Evolutionary conservation across 2,888 invertebrate species (phyloP).

Genomic region (Schrankia costaestrigalis): DNA sequence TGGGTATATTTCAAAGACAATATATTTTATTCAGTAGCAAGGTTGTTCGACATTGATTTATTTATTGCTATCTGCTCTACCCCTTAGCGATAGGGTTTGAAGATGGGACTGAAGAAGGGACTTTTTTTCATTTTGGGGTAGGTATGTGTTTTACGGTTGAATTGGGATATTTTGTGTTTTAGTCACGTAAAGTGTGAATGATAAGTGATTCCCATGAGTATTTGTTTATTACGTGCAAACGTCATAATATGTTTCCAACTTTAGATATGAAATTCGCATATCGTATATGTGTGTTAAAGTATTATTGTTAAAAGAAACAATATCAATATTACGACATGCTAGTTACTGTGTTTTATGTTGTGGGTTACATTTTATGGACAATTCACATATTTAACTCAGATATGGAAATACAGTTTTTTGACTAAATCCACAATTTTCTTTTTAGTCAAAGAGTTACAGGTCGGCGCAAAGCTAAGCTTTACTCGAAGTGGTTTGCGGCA

Average conservation of each 20-base stretch:
- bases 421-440: too few relatives aligned
- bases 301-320: too few relatives aligned
- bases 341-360: too few relatives aligned
- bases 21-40: slow-evolving; percentile 64
- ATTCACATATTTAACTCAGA: too few relatives aligned
- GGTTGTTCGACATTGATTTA: slow-evolving; percentile 59
- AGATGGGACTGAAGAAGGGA: slow-evolving; percentile 18
- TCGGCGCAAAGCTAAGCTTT: too few relatives aligned
- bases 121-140: slow-evolving; percentile 9
- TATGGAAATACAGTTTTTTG: too few relatives aligned
- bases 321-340: too few relatives aligned
- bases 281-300: too few relatives aligned
- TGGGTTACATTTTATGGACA: too few relatives aligned
- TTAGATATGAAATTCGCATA: too few relatives aligned
- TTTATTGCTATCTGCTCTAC: slow-evolving; percentile 48
- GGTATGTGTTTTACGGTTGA: slow-evolving; percentile 4
- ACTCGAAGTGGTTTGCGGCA: too few relatives aligned
- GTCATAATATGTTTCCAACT: neutral
- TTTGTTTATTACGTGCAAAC: neutral
- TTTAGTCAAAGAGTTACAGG: too few relatives aligned
- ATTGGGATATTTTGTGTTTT: slow-evolving; percentile 5
- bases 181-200: slow-evolving; percentile 3
- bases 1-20: slow-evolving; percentile 69
- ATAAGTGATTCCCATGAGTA: slow-evolving; percentile 1
- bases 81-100: slow-evolving; percentile 33